Evolutionary conservation across 2,113 vertebrate genomes (phyloP).

Genomic region (Grammomys surdaster): DNA sequence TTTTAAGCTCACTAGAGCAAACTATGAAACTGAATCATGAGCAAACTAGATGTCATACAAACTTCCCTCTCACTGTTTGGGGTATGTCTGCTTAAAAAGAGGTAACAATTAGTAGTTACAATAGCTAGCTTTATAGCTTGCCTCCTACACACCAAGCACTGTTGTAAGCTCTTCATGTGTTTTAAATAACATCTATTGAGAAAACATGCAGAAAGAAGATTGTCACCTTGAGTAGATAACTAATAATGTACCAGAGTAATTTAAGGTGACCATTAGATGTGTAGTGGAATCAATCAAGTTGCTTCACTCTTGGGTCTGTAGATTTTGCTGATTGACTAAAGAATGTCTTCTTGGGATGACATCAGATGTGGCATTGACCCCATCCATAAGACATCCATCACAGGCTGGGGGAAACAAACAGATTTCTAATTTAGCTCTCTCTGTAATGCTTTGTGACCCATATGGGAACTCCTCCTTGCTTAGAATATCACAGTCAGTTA

Average conservation of each 20-base stretch:
- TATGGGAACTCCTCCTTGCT: constrained; percentile 14
- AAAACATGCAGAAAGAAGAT: neutral
- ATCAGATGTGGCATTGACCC: constrained; percentile 24
- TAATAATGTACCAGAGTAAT: neutral
- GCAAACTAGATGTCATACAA: neutral
- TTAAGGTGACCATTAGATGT: neutral
- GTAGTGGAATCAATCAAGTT: neutral
- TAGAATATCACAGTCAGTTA: constrained; percentile 44
- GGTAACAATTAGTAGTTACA: neutral
- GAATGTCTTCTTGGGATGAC: constrained; percentile 24
- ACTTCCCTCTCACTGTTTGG: neutral
- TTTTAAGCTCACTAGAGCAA: neutral
- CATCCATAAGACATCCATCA: constrained; percentile 39
- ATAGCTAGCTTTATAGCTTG: neutral
- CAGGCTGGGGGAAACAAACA: neutral
- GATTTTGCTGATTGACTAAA: constrained; percentile 30
- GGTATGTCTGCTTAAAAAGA: neutral
- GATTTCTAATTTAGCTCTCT: constrained; percentile 28
- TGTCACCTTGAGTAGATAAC: neutral
- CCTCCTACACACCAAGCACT: neutral
- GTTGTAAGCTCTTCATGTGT: neutral
- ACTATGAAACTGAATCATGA: neutral
- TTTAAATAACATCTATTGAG: neutral
- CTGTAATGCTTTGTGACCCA: constrained; percentile 19
- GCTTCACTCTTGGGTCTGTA: neutral